phyloP scores from a whole-genome alignment of 2,888 invertebrate species.

The Deilephila elpenor region DNA sequence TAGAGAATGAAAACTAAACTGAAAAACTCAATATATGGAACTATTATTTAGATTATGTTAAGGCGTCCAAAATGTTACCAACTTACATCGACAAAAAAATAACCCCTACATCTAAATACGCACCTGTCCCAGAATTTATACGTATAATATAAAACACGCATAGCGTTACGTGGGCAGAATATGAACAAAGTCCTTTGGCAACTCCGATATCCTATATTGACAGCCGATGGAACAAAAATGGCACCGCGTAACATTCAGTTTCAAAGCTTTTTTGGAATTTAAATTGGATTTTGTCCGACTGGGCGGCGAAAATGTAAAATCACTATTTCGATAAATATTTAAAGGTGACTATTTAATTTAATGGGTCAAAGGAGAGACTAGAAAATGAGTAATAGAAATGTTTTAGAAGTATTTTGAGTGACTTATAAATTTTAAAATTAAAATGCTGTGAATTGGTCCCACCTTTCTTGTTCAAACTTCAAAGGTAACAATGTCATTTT shows the following conservation, averaged over 20 bases:
- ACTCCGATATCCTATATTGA: slow-evolving; percentile 44
- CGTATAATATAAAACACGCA: slow-evolving; percentile 44
- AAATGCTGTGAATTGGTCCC: not conserved
- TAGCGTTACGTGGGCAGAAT: slow-evolving; percentile 49
- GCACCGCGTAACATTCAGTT: slow-evolving; percentile 14
- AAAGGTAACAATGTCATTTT: not conserved
- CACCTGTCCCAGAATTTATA: slow-evolving; percentile 13
- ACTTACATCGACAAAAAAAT: not conserved
- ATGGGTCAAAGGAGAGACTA: not conserved
- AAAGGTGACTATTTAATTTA: not conserved
- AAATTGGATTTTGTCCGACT: slow-evolving; percentile 21
- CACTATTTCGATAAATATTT: not conserved
- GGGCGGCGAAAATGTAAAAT: not conserved
- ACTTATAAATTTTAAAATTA: not conserved
- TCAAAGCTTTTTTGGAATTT: slow-evolving; percentile 27
- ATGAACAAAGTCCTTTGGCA: slow-evolving; percentile 54
- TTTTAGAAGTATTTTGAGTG: not conserved
- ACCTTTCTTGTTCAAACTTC: not conserved
- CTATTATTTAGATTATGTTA: no score
- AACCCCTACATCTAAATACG: not conserved
- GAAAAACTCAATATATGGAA: no score
- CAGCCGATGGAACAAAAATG: slow-evolving; percentile 41
- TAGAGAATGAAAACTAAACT: no score
- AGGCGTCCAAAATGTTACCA: no score
- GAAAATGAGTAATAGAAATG: not conserved